Conservation (phyloP, 2,888 invertebrate genomes). For the Hymenopus coronatus region DNA sequence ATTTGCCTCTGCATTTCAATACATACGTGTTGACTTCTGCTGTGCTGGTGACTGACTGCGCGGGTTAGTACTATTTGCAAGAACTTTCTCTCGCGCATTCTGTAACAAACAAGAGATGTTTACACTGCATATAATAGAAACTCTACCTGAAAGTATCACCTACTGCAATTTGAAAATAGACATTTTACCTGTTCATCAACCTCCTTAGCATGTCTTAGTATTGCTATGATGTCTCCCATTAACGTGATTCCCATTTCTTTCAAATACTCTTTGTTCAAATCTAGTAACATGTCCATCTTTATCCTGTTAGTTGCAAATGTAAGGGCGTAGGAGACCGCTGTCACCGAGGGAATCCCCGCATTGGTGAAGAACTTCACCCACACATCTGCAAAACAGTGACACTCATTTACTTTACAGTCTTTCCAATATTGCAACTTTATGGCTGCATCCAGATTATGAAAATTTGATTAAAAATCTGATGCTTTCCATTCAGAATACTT, state of each 20-base stretch:
- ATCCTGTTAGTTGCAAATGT: constrained; percentile 86
- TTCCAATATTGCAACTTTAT: no score
- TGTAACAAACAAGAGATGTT: background rate
- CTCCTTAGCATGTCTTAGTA: constrained; percentile 60
- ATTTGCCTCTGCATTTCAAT: background rate
- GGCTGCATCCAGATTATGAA: no score
- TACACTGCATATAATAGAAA: background rate
- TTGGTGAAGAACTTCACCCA: constrained; percentile 87
- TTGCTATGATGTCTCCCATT: constrained; percentile 64
- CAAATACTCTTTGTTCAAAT: constrained; percentile 82
- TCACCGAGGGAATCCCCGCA: constrained; percentile 77
- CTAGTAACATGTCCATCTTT: constrained; percentile 79
- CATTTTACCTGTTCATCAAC: constrained; percentile 51
- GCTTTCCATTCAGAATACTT: no score
- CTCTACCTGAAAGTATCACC: no score
- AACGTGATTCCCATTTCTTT: constrained; percentile 81
- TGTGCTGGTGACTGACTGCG: background rate
- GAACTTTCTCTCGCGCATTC: constrained; percentile 19
- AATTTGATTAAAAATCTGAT: no score
- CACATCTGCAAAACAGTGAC: constrained; percentile 50
- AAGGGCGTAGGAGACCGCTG: constrained; percentile 79
- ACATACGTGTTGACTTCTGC: constrained; percentile 9
- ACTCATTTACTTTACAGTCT: background rate
- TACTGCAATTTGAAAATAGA: background rate
- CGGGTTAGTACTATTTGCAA: background rate